phyloP scores from a whole-genome alignment of 1,140 invertebrate genomes.

The Pteromalus puparum region DNA sequence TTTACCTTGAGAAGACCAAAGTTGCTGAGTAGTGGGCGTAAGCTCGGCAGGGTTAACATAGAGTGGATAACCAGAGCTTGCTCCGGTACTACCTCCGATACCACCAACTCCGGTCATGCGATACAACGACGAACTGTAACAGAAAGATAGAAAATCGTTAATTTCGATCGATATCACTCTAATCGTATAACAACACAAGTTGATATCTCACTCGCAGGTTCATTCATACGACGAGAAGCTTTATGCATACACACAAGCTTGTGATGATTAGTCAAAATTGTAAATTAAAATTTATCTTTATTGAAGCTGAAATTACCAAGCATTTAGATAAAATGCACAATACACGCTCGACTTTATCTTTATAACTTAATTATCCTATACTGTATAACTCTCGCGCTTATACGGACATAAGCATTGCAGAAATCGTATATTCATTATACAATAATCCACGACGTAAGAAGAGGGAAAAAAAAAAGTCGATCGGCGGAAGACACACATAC shows the following conservation, averaged over 20 bases:
- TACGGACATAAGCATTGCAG: too few relatives aligned
- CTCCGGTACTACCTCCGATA: conserved; percentile 55
- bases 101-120: conserved; percentile 62
- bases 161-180: too few relatives aligned
- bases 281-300: conserved; percentile 52
- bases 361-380: conserved; percentile 27
- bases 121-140: conserved; percentile 67
- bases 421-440: too few relatives aligned
- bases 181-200: too few relatives aligned
- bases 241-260: too few relatives aligned
- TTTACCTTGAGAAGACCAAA: conserved; percentile 67
- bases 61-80: conserved; percentile 60
- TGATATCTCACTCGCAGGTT: too few relatives aligned
- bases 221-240: too few relatives aligned
- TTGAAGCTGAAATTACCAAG: conserved; percentile 38
- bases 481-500: background rate
- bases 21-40: conserved; percentile 57
- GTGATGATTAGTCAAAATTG: conserved; percentile 33
- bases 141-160: background rate
- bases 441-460: too few relatives aligned
- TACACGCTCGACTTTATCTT: conserved; percentile 17
- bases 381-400: too few relatives aligned
- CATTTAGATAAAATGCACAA: conserved; percentile 34
- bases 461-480: background rate
- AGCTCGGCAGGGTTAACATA: conserved; percentile 63